Conservation (phyloP, 1,140 invertebrate species). For the Hypsibius dujardini region DNA sequence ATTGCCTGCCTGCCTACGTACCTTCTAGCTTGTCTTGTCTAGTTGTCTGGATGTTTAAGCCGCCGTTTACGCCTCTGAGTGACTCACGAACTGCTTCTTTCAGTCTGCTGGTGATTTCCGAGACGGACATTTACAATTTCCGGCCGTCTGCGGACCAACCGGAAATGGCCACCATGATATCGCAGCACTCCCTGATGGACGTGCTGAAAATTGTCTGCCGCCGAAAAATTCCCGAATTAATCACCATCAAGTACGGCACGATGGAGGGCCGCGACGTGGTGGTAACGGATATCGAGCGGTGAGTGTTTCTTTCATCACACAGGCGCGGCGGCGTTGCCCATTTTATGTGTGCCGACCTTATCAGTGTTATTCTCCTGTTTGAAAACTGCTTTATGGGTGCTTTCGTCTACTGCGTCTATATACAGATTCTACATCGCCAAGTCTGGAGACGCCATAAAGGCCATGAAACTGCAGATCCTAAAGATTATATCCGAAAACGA, state of each 20-base stretch:
- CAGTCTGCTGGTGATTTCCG: conserved; percentile 34
- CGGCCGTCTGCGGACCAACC: conserved; percentile 18
- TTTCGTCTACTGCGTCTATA: not conserved
- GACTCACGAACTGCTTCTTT: too few relatives aligned
- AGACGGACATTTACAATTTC: conserved; percentile 39
- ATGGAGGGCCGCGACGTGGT: conserved; percentile 47
- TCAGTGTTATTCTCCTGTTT: too few relatives aligned
- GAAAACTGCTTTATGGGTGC: too few relatives aligned
- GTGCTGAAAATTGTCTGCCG: conserved; percentile 91
- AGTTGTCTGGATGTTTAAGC: too few relatives aligned
- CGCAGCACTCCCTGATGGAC: conserved; percentile 59
- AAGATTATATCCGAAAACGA: not conserved
- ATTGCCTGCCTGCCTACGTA: too few relatives aligned
- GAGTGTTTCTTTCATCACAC: too few relatives aligned
- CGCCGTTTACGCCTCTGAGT: too few relatives aligned
- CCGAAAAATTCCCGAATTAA: conserved; percentile 74
- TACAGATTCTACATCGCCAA: conserved; percentile 9
- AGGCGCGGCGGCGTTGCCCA: too few relatives aligned
- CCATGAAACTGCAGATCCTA: not conserved
- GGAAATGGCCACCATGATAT: conserved; percentile 59
- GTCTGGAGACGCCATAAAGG: not conserved
- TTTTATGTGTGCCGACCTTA: too few relatives aligned
- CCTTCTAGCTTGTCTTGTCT: too few relatives aligned
- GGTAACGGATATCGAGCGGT: not conserved
- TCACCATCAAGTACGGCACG: conserved; percentile 81